A percentile compares a stretch with the other conserved stretches of the same genome.
Evolutionary conservation across 1,140 invertebrate species (phyloP).

Genomic region (Bombyx mandarina): DNA sequence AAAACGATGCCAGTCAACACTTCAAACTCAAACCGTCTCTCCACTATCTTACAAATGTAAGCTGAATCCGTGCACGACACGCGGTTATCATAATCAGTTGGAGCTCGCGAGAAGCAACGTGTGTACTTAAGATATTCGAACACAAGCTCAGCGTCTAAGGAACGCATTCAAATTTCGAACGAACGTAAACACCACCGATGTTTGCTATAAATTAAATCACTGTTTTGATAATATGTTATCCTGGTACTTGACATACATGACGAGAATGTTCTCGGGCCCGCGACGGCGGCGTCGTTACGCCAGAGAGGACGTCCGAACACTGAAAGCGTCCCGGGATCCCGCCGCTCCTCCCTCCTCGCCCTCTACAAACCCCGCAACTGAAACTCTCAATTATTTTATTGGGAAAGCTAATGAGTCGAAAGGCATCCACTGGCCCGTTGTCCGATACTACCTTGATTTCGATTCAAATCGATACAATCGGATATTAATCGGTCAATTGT

Average conservation of each 20-base stretch:
- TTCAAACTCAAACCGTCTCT: background rate
- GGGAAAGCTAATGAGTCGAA: slow-evolving; percentile 65
- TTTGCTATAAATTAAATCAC: slow-evolving; percentile 19
- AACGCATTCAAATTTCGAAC: background rate
- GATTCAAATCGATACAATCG: background rate
- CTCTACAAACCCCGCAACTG: slow-evolving; percentile 34
- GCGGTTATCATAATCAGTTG: slow-evolving; percentile 18
- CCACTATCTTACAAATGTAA: background rate
- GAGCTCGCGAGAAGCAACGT: slow-evolving; percentile 9
- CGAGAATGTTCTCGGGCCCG: slow-evolving; percentile 15
- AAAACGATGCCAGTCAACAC: slow-evolving; percentile 13
- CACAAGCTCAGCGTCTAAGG: background rate
- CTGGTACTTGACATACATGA: slow-evolving; percentile 30
- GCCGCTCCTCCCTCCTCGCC: slow-evolving; percentile 26
- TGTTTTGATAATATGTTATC: slow-evolving; percentile 22
- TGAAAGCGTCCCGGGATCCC: slow-evolving; percentile 38
- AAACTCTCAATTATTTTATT: slow-evolving; percentile 68
- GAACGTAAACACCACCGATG: slow-evolving; percentile 24
- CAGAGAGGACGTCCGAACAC: slow-evolving; percentile 53
- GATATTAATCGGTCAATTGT: no score
- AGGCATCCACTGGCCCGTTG: slow-evolving; percentile 38
- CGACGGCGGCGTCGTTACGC: slow-evolving; percentile 33
- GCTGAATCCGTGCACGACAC: slow-evolving; percentile 5
- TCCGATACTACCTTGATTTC: slow-evolving; percentile 36
- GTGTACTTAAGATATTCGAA: background rate